Evolutionary conservation across 2,797 vertebrate genomes (phyloP).

Genomic region (Poliocrania exsul): DNA sequence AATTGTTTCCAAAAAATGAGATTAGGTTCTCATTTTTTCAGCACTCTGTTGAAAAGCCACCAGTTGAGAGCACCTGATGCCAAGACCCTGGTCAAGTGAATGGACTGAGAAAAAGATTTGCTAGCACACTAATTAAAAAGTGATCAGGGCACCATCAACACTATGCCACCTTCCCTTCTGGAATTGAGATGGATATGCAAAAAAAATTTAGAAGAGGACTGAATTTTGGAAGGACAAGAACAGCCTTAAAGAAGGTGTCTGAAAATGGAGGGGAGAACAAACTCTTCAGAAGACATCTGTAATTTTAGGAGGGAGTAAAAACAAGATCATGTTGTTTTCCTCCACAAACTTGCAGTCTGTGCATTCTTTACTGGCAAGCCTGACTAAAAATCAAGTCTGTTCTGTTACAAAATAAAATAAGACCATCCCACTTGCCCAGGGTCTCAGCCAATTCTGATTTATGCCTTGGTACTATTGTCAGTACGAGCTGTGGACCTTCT

Average conservation of each 20-base stretch:
- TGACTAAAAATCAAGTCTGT: neutral
- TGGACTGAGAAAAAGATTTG: neutral
- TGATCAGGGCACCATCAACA: neutral
- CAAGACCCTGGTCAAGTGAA: neutral
- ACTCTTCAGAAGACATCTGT: neutral
- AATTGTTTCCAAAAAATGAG: neutral
- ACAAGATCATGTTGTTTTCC: accelerated
- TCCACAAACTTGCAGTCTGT: neutral
- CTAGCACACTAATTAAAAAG: neutral
- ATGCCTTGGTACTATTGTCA: neutral
- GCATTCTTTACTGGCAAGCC: neutral
- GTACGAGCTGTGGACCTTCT: neutral
- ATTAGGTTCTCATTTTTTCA: neutral
- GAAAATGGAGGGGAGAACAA: neutral
- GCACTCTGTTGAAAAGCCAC: neutral
- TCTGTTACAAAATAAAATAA: neutral
- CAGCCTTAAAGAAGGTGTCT: neutral
- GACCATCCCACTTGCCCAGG: neutral
- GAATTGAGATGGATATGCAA: neutral
- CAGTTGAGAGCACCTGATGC: neutral
- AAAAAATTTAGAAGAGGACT: neutral
- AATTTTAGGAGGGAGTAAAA: neutral
- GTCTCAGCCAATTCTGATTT: neutral
- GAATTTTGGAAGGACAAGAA: neutral
- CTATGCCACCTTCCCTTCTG: neutral